These are phyloP conservation scores for Nematolebias whitei DNA, from an alignment of 2,113 vertebrate species.

Conservation along the genomic window DNA sequence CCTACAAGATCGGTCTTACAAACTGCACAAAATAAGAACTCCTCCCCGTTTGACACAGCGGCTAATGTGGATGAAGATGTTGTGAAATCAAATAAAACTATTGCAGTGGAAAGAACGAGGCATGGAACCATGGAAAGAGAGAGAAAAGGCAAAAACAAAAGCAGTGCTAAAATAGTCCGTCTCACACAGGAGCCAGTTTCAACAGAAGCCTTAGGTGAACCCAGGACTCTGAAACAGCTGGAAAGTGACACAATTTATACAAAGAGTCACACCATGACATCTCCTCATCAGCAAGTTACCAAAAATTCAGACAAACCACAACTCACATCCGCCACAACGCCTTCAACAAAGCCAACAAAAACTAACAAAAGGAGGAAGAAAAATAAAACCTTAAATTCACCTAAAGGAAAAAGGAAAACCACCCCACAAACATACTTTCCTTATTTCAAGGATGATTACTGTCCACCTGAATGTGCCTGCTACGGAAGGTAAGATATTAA, in stretches of 20 bases:
- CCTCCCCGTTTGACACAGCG: background rate
- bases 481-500: conserved; percentile 62
- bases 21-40: conserved; percentile 4
- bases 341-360: conserved; percentile 21
- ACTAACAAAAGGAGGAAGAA: conserved; percentile 26
- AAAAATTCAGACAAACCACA: conserved; percentile 14
- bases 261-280: conserved; percentile 16
- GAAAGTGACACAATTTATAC: conserved; percentile 26
- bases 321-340: conserved; percentile 14
- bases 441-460: conserved; percentile 74
- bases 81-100: conserved; percentile 1
- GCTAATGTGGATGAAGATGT: background rate
- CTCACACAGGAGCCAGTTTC: conserved; percentile 8
- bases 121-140: conserved; percentile 35
- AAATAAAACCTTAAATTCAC: conserved; percentile 35
- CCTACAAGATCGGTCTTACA: conserved; percentile 3
- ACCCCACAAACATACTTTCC: conserved; percentile 38
- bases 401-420: conserved; percentile 19
- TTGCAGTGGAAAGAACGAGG: background rate
- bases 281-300: conserved; percentile 21
- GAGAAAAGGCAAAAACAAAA: conserved; percentile 21
- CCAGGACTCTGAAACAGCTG: background rate
- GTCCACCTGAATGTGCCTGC: conserved; percentile 70
- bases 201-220: background rate
- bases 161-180: background rate